Evolutionary conservation across 2,888 invertebrate species (phyloP), one percentile per base, ranked within the genome.

Genomic region (Lasius platythorax): DNA sequence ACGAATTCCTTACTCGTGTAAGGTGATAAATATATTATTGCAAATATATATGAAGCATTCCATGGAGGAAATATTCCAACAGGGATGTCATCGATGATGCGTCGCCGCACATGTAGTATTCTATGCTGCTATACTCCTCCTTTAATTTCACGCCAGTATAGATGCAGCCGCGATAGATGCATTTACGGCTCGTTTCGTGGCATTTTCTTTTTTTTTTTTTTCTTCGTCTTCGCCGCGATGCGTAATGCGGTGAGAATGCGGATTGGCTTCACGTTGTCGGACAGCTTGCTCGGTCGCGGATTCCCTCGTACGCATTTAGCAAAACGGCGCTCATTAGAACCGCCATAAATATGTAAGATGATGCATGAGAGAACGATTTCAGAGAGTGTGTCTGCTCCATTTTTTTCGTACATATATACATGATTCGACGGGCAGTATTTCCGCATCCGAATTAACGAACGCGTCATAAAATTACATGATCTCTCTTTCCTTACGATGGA

Each of bases 131-230:
- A 50, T 53, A n/a, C 15, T 46, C 4, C 78, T 91, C 87, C 92
- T 76, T 92, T 93, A 92, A 93, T 93, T 93, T 93, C 93, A 93
- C 92, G 93, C 90, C 90, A 86, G 86, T 90, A 37, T 4, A 91
- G 89, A 89, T 92, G 89, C 86, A 84, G 79, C 73, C 72, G 85
- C 75, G 83, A 86, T 82, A 87, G 87, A 87, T 90, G 88, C 91
- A 93, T 93, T 92, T 91, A 92, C 91, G 88, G 91, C 86, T 87
- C 81, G 87, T 86, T 85, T 82, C 75, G 67, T 83, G 66, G 83
- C 83, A 75, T 84, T 50, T 50, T 6, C 6, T 40, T 53, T n/a
- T 81, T 79, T n/a, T 79, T n/a, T 40, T 40, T n/a, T 53, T 81
- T 82, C 86, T 88, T 86, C 83, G 74, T 83, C 73, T 75, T 84